These are phyloP conservation scores for Gymnocheta viridis DNA, from an alignment of 2,888 invertebrate genomes.

Conservation along the genomic window DNA sequence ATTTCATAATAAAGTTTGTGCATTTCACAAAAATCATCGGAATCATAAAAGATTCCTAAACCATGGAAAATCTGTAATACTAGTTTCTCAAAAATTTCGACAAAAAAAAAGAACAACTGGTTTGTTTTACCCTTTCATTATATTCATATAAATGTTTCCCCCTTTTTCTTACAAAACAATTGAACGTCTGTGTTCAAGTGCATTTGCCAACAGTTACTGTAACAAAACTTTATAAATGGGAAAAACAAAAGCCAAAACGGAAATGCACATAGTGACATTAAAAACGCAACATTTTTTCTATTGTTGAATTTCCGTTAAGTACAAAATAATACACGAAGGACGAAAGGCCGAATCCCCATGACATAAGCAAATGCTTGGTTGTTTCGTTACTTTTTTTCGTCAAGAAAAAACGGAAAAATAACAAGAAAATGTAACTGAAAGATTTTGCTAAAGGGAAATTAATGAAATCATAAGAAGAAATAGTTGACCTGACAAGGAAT, in stretches of 20 bases:
- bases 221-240: slow-evolving; percentile 57
- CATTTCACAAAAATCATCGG: too few relatives aligned
- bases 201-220: slow-evolving; percentile 10
- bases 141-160: neutral
- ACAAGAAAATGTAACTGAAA: neutral
- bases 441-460: neutral
- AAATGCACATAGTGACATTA: slow-evolving; percentile 70
- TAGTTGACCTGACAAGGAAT: neutral
- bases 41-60: too few relatives aligned
- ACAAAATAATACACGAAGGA: slow-evolving; percentile 30
- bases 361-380: neutral
- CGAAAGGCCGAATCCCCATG: slow-evolving; percentile 21
- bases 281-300: slow-evolving; percentile 68
- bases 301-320: slow-evolving; percentile 61
- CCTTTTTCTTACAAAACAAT: neutral
- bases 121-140: neutral
- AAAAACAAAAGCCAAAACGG: slow-evolving; percentile 66
- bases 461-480: neutral
- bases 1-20: too few relatives aligned
- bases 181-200: slow-evolving; percentile 10
- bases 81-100: neutral
- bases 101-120: neutral
- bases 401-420: neutral
- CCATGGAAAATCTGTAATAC: too few relatives aligned
- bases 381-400: neutral